A percentile compares a stretch with the other conserved stretches of the same genome.
Conservation (phyloP, 2,797 vertebrate species). For the Notamacropus eugenii region DNA sequence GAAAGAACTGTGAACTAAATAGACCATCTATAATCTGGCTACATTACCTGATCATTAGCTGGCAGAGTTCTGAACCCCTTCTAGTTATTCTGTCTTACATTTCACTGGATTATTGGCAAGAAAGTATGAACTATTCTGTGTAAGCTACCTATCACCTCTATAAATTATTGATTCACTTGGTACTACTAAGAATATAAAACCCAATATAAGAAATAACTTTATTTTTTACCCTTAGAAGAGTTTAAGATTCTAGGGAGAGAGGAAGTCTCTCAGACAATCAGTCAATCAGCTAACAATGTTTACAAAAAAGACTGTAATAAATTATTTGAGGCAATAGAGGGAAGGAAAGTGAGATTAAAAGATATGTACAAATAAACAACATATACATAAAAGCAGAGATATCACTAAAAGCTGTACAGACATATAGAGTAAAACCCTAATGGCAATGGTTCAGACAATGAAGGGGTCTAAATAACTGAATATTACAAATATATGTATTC, state of each 20-base stretch:
- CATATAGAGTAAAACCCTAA: slow-evolving; percentile 25
- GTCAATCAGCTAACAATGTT: not conserved
- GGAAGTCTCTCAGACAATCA: not conserved
- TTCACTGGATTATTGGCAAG: not conserved
- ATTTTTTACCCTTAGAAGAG: not conserved
- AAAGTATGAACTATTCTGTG: slow-evolving; percentile 4
- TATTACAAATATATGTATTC: not conserved
- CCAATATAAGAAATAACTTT: not conserved
- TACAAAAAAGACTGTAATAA: not conserved
- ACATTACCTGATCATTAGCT: slow-evolving; percentile 6
- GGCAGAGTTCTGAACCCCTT: not conserved
- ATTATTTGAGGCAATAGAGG: not conserved
- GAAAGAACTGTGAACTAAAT: not conserved
- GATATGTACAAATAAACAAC: slow-evolving; percentile 27
- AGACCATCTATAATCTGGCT: slow-evolving; percentile 16
- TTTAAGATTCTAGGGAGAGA: not conserved
- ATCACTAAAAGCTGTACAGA: not conserved
- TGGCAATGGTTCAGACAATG: slow-evolving; percentile 7
- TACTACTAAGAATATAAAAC: not conserved
- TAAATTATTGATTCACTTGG: slow-evolving; percentile 15
- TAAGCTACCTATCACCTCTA: slow-evolving; percentile 21
- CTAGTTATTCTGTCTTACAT: slow-evolving; percentile 12
- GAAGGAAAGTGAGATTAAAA: slow-evolving; percentile 40
- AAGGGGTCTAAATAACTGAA: not conserved
- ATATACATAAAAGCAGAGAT: not conserved